These are phyloP conservation scores for Papilio dardanus DNA, from an alignment of 1,140 invertebrate genomes.

Conservation along the genomic window DNA sequence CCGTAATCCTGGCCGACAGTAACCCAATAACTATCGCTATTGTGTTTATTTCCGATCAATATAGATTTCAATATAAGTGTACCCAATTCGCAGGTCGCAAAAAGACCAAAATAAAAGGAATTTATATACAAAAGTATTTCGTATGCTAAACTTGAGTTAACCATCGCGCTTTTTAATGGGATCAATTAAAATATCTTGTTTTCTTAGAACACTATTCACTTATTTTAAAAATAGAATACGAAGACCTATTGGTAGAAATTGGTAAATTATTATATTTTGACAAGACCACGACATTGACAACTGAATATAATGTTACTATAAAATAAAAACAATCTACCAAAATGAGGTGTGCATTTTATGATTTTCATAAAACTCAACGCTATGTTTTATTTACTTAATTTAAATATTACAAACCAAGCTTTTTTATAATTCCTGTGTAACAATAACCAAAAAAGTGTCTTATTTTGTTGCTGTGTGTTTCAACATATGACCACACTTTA, in stretches of 20 bases:
- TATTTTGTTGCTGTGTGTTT: not conserved
- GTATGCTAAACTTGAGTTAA: conserved; percentile 89
- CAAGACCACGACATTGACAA: conserved; percentile 14
- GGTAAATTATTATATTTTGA: conserved; percentile 23
- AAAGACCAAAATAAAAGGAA: conserved; percentile 93
- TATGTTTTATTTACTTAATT: not conserved
- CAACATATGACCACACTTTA: not conserved
- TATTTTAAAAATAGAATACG: conserved; percentile 52
- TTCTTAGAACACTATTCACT: not conserved
- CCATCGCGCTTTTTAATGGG: conserved; percentile 67
- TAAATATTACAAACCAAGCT: not conserved
- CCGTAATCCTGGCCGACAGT: conserved; percentile 90
- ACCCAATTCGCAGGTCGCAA: conserved; percentile 89
- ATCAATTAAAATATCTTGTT: not conserved
- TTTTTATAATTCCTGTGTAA: not conserved
- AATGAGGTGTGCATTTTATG: not conserved
- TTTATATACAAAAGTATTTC: conserved; percentile 92
- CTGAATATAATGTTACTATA: not conserved
- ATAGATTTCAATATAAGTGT: conserved; percentile 90
- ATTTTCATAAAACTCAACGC: not conserved
- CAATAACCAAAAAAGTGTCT: not conserved
- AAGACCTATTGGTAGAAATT: not conserved
- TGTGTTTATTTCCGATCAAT: conserved; percentile 83
- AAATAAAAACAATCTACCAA: not conserved
- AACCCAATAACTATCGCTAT: conserved; percentile 86